These are phyloP conservation scores for Anisognathus igniventris DNA, from an alignment of 2,797 vertebrate genomes.

Conservation along the genomic window DNA sequence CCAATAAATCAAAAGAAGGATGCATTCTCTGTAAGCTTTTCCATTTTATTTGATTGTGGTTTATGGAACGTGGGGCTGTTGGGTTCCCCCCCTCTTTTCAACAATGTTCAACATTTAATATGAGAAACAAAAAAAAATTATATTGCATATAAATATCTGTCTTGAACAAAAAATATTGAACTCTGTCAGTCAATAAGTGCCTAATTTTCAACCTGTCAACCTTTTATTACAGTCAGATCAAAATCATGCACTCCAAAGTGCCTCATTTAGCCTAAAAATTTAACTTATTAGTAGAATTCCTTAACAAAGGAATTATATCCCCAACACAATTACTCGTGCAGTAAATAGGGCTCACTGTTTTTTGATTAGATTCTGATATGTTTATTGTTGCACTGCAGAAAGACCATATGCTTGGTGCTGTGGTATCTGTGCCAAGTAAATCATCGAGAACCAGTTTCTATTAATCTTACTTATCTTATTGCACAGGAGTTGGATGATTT, in stretches of 20 bases:
- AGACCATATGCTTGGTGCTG: neutral
- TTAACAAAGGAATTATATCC: neutral
- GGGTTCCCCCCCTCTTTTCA: neutral
- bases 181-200: neutral
- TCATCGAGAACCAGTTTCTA: neutral
- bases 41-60: neutral
- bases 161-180: slow-evolving; percentile 7
- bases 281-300: neutral
- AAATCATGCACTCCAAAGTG: neutral
- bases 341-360: neutral
- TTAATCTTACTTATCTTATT: neutral
- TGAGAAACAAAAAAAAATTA: neutral
- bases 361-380: neutral
- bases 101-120: neutral
- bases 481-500: neutral
- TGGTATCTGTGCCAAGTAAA: slow-evolving; percentile 10
- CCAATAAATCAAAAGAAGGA: neutral
- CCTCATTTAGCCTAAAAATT: slow-evolving; percentile 20
- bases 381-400: neutral
- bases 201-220: neutral
- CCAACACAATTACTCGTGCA: neutral
- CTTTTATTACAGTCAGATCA: slow-evolving; percentile 6
- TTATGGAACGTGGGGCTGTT: neutral
- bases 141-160: neutral
- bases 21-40: neutral